These are phyloP conservation scores for Digitonthophagus gazella DNA, from an alignment of 2,888 invertebrate genomes.

Conservation along the genomic window DNA sequence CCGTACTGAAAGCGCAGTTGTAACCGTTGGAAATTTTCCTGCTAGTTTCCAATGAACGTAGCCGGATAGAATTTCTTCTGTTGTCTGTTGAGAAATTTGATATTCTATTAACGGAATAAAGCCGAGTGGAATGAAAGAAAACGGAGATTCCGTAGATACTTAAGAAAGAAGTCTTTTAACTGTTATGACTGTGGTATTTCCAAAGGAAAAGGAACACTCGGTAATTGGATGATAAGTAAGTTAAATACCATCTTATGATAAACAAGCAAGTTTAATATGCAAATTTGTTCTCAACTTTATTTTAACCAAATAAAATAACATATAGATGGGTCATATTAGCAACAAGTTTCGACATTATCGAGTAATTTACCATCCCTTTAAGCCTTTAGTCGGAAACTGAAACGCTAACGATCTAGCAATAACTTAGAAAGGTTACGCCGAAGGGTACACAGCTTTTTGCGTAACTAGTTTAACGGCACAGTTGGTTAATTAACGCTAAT, in stretches of 20 bases:
- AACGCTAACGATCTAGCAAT: background rate
- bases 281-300: too few relatives aligned
- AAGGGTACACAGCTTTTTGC: background rate
- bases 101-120: background rate
- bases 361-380: background rate
- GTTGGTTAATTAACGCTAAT: conserved; percentile 25
- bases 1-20: too few relatives aligned
- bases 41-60: background rate
- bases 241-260: too few relatives aligned
- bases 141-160: background rate
- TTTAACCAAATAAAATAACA: background rate
- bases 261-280: too few relatives aligned
- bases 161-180: background rate
- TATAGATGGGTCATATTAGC: background rate
- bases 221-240: too few relatives aligned
- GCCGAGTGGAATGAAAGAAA: background rate
- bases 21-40: background rate
- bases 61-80: background rate
- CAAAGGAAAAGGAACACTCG: background rate
- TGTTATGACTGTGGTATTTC: background rate
- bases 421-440: background rate
- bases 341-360: background rate
- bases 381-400: background rate
- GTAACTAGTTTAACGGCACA: background rate
- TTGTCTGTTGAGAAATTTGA: background rate